Base-by-base conservation (phyloP, 1,140 invertebrate genomes). In the Drosophila persimilis region DNA sequence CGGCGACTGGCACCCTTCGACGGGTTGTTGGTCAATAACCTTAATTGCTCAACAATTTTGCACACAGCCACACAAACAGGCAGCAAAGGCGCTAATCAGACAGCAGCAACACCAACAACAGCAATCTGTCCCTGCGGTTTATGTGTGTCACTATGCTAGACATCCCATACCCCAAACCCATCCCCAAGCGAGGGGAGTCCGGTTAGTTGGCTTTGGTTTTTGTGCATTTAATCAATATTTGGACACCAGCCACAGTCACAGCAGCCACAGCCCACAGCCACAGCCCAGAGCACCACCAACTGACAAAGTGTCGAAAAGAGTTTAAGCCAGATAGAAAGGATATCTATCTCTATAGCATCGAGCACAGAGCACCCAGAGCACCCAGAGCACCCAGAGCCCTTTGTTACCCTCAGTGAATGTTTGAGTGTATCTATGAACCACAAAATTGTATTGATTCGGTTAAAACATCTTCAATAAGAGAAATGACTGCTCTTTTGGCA, bases 41-140 rank as follows among this genome's bases (percentile, higher is more conserved):
- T 85, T 85, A 85, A 85, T 85, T 85, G 80, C 64, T 85, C 80
- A 85, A 77, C 80, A 85, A 80, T 85, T 80, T 80, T 64, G 59
- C 41, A 75, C 35, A 29, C 53, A 51, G 31, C 45, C 35, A 48
- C 46, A 60, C 5, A 56, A 47, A 11, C 22, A 47, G 29, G 24
- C 44, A 26, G 55, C 55, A 52, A 77, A 77, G 59, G 65, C 66
- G 74, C 73, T 72, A 78, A 77, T 71, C 74, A 77, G 67, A 72
- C 77, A 75, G 46, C 70, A 73, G 48, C 46, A 63, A 35, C 51
- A 51, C 46, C 61, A 65, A 26, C 51, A 67, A 48, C 26, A 51
- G 56, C 15, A 43, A 48, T 51, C 24, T 56, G 35, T 69, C 44
- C 50, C 47, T 47, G 70, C 48, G 50, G 24, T 41, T 43, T 44